Base-by-base conservation (phyloP, 1,140 invertebrate species). In the Asbolus verrucosus region DNA sequence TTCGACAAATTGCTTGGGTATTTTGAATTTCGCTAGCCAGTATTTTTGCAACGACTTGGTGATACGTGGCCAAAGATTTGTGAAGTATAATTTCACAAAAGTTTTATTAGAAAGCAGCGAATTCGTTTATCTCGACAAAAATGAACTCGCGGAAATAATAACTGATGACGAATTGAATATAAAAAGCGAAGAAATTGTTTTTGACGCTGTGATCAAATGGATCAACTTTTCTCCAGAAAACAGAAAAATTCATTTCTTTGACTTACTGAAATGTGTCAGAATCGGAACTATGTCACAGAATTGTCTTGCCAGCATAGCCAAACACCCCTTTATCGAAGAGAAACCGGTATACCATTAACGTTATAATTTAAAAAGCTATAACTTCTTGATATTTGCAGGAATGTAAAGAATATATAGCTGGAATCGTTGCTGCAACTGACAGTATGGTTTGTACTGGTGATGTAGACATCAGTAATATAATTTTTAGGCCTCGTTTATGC, bases 111-210 rank as follows among this genome's bases (percentile, higher is more conserved):
- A 85, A 74, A 86, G 83, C 73, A 80, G 78, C 62, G 85, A 88
- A 78, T 87, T 88, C 76, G 80, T 82, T 71, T 79, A 82, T 24
- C 73, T 89, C 13, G 75, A 82, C 2, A 81, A 81, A 13, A 82
- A 87, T 39, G 86, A 89, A 71, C 76, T 90, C 16, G 80, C 83
- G 69, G 82, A 84, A 46, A 81, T 89, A 61, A 78, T 90, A 39
- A 76, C 79, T 33, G 84, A 87, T 72, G 88, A 91, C 75, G 84
- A 88, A 74, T 75, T 92, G 3, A 91, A 91, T 77, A 85, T 88
- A 14, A 83, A 84, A 70, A 85, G 84, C 65, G 90, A 92, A 79
- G 89, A 90, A 80, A 81, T 85, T 30, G 89, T 90, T 16, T 91
- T 90, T 76, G 84, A 89, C 76, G 87, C 88, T 1, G 80, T 91